These are phyloP conservation scores for Anniella stebbinsi DNA, from an alignment of 2,797 vertebrate genomes.

Conservation along the genomic window DNA sequence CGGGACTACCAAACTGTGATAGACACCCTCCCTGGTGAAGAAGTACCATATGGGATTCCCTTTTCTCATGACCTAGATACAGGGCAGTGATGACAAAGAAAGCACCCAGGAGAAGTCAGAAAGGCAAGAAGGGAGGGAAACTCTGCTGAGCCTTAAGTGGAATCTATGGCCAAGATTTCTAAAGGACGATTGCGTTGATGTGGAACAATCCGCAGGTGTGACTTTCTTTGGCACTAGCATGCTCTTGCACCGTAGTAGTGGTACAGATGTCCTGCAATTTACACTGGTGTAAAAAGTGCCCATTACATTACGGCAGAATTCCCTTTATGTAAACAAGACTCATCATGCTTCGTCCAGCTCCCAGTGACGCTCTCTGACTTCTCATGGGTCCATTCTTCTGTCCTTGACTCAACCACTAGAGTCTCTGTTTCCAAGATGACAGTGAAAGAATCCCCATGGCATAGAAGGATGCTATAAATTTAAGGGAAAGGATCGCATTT, in stretches of 20 bases:
- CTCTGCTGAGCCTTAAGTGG: not conserved
- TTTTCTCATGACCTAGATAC: not conserved
- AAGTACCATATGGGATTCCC: not conserved
- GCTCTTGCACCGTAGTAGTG: not conserved
- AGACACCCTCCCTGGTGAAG: not conserved
- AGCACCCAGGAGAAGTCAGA: not conserved
- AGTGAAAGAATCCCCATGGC: not conserved
- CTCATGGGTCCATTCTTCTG: not conserved
- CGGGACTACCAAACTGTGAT: not conserved
- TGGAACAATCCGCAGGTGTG: not conserved
- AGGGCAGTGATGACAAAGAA: not conserved
- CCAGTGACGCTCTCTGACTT: not conserved
- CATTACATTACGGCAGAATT: not conserved
- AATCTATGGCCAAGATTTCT: not conserved
- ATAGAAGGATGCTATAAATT: not conserved
- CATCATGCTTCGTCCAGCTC: not conserved
- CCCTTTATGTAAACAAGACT: conserved; percentile 5
- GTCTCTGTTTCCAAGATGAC: not conserved
- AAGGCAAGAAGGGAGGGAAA: not conserved
- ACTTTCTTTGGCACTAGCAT: not conserved
- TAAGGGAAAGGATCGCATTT: conserved; percentile 1
- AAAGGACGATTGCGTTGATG: not conserved
- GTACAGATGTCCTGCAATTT: not conserved
- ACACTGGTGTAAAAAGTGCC: not conserved
- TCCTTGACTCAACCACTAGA: not conserved